A percentile compares a stretch with the other conserved stretches of the same genome.
Evolutionary conservation across 2,797 vertebrate species (phyloP).

Genomic region (Labroides dimidiatus): DNA sequence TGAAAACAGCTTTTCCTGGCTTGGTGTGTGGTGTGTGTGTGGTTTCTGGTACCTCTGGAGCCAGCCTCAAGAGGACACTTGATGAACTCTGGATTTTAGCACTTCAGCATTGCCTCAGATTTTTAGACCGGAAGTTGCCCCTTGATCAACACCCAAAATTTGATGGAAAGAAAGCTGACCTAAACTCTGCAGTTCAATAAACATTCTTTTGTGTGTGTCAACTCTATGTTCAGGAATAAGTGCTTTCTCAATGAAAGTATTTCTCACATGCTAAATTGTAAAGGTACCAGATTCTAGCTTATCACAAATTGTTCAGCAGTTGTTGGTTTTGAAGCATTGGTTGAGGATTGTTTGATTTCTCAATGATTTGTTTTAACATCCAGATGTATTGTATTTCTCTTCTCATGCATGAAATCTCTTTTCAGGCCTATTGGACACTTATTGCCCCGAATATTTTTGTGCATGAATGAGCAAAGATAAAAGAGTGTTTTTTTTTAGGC

Average conservation of each 20-base stretch:
- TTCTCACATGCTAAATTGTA: slow-evolving; percentile 21
- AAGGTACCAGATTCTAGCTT: slow-evolving; percentile 1
- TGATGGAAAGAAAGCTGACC: slow-evolving; percentile 25
- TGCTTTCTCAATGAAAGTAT: slow-evolving; percentile 30
- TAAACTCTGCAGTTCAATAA: background rate
- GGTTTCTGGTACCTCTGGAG: too few species aligned
- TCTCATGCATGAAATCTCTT: slow-evolving; percentile 68
- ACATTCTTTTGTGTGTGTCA: background rate
- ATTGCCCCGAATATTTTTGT: slow-evolving; percentile 48
- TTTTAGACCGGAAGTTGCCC: too few species aligned
- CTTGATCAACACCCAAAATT: slow-evolving; percentile 14
- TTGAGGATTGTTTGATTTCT: slow-evolving; percentile 40
- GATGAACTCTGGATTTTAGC: too few species aligned
- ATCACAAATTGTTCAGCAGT: slow-evolving; percentile 4
- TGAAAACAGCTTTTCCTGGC: too few species aligned
- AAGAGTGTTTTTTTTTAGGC: slow-evolving; percentile 24
- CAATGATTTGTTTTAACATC: slow-evolving; percentile 37
- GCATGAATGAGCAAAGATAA: slow-evolving; percentile 68
- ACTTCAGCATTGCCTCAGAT: too few species aligned
- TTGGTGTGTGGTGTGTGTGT: too few species aligned
- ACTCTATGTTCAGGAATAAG: background rate
- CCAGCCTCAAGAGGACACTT: too few species aligned
- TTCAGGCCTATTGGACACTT: slow-evolving; percentile 43
- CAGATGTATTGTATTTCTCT: slow-evolving; percentile 29
- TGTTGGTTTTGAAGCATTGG: slow-evolving; percentile 29